Percentiles rank a stretch among this genome's conserved stretches.
Conservation (phyloP, 2,113 vertebrate genomes). For the Brienomyrus brachyistius region DNA sequence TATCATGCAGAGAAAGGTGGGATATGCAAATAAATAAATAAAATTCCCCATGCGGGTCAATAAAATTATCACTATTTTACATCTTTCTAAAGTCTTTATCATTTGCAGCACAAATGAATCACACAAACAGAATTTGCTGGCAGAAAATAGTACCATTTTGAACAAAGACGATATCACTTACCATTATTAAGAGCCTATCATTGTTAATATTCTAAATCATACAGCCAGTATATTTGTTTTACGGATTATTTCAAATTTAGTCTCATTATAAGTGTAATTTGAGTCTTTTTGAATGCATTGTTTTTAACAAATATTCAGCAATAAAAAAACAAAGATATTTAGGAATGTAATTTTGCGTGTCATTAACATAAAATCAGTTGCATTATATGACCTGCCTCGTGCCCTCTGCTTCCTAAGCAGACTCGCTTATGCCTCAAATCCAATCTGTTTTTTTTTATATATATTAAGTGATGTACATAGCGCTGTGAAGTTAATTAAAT, state of each 20-base stretch:
- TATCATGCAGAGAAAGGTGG: not conserved
- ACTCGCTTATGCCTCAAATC: not conserved
- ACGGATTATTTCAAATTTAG: not conserved
- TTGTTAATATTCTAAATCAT: not conserved
- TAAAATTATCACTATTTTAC: not conserved
- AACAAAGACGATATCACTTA: not conserved
- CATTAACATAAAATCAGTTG: not conserved
- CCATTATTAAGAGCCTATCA: no score
- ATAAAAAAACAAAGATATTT: not conserved
- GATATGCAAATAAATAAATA: not conserved
- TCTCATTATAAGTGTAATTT: not conserved
- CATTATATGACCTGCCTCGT: not conserved
- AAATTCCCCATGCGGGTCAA: not conserved
- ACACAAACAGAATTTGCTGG: not conserved
- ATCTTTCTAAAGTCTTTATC: not conserved
- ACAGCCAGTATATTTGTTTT: not conserved
- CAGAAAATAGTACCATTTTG: no score
- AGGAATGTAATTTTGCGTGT: not conserved
- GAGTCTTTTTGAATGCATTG: not conserved
- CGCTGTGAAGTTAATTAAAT: not conserved
- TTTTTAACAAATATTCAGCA: not conserved
- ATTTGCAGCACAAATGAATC: not conserved
- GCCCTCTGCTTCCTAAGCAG: not conserved
- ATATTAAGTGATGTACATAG: not conserved
- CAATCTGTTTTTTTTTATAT: not conserved